Base-by-base conservation (phyloP, 2,888 invertebrate species). In the Dromius quadrimaculatus region DNA sequence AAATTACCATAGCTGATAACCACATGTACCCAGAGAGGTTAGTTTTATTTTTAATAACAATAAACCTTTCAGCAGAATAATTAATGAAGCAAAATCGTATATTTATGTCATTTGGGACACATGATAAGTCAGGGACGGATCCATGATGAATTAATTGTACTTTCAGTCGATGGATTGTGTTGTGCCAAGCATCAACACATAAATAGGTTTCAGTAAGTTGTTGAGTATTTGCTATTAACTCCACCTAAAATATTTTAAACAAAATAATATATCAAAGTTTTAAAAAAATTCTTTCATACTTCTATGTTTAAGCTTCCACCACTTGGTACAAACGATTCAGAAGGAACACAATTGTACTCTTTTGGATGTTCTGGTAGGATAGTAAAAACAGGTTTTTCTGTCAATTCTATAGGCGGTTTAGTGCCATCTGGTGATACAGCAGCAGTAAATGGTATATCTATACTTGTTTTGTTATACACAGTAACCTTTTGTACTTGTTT, bases 81-180 rank as follows among this genome's bases (percentile, higher is more conserved):
- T 87, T 86, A 13, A 89, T 75, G 75, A 89, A 90, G 75, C 88
- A 88, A 63, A 86, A 87, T 72, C 85, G 81, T 41, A 88, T 78
- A 13, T 81, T 82, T 6, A 90, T 83, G 45, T 87, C 85, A 0
- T 81, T 75, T 0, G 88, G 88, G 0, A 81, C 80, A 41, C 83
- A 81, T 4, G 77, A 76, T 3, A 90, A 80, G 4, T 79, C 74
- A 0, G 90, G 87, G 1, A 85, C 83, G 73, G 80, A 79, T 0
- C 87, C 87, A 43, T 83, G 80, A 75, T 84, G 88, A 15, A 76
- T 81, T 2, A 89, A 75, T 86, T 84, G 23, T 87, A 34, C 13
- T 8, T 20, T 5, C 11, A 11, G 5, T 47, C 54, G 15, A 28
- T 68, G 32, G 19, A 28, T 28, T 11, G 34, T 85, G 0, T 87